Percentiles rank a stretch among this genome's conserved stretches.
phyloP scores from a whole-genome alignment of 2,888 invertebrate genomes.

The Tridacna gigas region DNA sequence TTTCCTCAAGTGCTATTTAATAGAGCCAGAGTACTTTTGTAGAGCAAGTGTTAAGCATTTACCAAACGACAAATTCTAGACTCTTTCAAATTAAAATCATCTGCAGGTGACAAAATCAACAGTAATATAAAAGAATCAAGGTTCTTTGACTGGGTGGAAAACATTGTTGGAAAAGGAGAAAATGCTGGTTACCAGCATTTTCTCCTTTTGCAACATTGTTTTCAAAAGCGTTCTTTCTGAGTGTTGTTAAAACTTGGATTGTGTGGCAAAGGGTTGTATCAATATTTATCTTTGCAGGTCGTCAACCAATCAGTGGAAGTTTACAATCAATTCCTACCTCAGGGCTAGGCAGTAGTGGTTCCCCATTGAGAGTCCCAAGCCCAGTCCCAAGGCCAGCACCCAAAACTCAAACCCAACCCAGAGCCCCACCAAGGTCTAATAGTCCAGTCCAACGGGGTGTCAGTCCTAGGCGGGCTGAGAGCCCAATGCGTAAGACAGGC shows the following conservation, averaged over 20 bases:
- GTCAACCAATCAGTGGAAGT: conserved; percentile 44
- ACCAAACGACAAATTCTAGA: not conserved
- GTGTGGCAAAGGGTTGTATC: not conserved
- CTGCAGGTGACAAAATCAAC: not conserved
- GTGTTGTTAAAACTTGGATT: not conserved
- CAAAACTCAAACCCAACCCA: conserved; percentile 22
- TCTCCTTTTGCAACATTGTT: not conserved
- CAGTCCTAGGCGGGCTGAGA: conserved; percentile 52
- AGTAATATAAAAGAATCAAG: not conserved
- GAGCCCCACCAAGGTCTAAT: conserved; percentile 58
- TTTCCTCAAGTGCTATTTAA: no score
- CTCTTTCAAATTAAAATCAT: not conserved
- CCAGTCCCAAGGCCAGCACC: conserved; percentile 41
- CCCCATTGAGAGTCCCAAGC: conserved; percentile 58
- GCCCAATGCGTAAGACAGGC: conserved; percentile 60
- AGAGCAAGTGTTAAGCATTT: not conserved
- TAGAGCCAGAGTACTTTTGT: no score
- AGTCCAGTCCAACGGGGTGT: conserved; percentile 63
- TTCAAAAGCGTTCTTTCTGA: not conserved
- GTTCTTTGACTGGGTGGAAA: not conserved
- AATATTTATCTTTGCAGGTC: conserved; percentile 39
- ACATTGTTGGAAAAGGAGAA: conserved; percentile 7
- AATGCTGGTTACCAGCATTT: not conserved
- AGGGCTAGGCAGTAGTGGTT: conserved; percentile 56
- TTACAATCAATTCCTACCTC: conserved; percentile 54